Base-by-base conservation (phyloP, 2,797 vertebrate species). In the Staurois parvus region DNA sequence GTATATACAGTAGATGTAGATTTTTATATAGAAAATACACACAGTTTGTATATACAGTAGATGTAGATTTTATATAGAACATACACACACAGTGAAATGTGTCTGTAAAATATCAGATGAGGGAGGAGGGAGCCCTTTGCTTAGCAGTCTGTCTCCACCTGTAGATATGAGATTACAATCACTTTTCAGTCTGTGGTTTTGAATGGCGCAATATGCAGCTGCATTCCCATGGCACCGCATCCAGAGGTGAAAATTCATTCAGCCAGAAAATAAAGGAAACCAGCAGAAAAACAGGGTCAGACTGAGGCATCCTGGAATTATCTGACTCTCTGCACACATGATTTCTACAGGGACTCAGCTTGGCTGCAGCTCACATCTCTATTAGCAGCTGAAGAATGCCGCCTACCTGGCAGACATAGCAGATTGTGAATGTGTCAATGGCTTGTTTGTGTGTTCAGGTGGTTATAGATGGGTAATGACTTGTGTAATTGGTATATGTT, bases 281-380 rank as follows among this genome's bases (percentile, higher is more conserved):
- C 66, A 83, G 79, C 85, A 86, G 79, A 83, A 82, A 85, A 86
- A 66, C 79, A 72, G 84, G 79, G 84, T 86, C 84, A 81, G 66
- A 78, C 26, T 7, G 62, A 81, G 72, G 52, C 79, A 81, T 78
- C 29, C 34, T 30, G 26, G 68, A 72, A 86, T 83, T 77, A 82
- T 82, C 79, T 77, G 74, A 82, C 66, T 59, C 76, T 26, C 52
- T 77, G 67, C 72, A 66, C 85, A 28, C 34, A 66, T 70, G 26
- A 86, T 82, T 32, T 37, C 84, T 86, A 72, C 67, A 67, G 85
- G 85, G 85, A 83, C n/a, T 42, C 21, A 34, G 42, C 68, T 19
- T 29, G 68, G 15, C 59, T 66, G 45, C 19, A 69, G 72, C 45
- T 76, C 79, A 76, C 68, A 72, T 81, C 79, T 86, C 64, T 32